Percentiles rank a stretch among this genome's conserved stretches.
phyloP scores from a whole-genome alignment of 2,113 vertebrate genomes.

The Leptocoma aspasia region DNA sequence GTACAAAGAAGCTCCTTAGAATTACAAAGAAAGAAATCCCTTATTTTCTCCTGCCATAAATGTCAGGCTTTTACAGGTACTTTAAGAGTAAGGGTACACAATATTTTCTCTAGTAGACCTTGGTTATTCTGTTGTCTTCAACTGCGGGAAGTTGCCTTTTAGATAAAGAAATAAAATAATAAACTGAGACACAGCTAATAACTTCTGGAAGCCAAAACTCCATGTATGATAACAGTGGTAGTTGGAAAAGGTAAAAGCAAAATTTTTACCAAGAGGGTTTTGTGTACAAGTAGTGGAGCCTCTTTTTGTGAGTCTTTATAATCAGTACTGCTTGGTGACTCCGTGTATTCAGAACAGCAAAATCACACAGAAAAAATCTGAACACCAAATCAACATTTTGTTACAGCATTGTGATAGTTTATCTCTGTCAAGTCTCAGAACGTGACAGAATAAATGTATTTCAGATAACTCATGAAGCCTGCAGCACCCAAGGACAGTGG shows the following conservation, averaged over 20 bases:
- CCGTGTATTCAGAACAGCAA: neutral
- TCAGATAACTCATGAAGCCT: neutral
- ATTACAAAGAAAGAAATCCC: neutral
- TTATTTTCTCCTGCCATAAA: neutral
- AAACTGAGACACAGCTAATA: neutral
- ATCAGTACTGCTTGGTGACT: neutral
- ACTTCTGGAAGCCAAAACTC: neutral
- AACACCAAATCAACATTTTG: neutral
- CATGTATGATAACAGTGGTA: neutral
- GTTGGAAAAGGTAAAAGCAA: neutral
- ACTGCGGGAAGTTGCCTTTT: neutral
- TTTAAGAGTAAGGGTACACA: neutral
- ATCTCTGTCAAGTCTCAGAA: neutral
- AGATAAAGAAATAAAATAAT: neutral
- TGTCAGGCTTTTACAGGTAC: neutral
- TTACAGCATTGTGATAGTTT: neutral
- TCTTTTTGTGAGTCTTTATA: neutral
- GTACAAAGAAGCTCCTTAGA: neutral
- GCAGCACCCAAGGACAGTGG: neutral
- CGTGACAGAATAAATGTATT: neutral
- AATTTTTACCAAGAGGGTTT: neutral
- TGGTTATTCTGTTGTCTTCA: neutral
- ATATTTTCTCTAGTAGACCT: neutral
- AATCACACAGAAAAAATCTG: neutral
- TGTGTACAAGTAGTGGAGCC: neutral